Percentiles rank a stretch among this genome's conserved stretches.
These are phyloP conservation scores for Apaloderma vittatum DNA, from an alignment of 2,113 vertebrate genomes.

Conservation along the genomic window DNA sequence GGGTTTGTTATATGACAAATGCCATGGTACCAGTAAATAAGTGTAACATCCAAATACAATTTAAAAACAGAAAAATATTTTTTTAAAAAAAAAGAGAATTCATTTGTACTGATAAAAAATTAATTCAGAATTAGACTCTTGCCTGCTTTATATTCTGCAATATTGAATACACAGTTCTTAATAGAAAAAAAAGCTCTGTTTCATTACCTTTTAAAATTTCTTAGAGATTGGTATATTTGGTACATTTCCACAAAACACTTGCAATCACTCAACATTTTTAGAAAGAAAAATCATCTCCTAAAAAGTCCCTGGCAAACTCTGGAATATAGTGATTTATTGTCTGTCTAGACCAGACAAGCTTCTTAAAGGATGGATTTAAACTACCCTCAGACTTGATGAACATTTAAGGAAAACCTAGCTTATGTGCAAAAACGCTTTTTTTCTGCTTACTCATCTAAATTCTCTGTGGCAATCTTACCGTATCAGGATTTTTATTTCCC, in stretches of 20 bases:
- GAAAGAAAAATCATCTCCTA: neutral
- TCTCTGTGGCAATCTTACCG: neutral
- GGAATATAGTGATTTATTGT: neutral
- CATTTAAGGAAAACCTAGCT: neutral
- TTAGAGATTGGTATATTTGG: neutral
- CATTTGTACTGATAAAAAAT: neutral
- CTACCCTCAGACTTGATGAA: neutral
- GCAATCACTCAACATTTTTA: neutral
- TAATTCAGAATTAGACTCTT: neutral
- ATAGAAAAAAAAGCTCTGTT: neutral
- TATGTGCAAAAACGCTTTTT: neutral
- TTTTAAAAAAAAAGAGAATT: neutral
- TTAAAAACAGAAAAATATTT: neutral
- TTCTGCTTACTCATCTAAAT: neutral
- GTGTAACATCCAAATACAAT: neutral
- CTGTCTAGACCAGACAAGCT: neutral
- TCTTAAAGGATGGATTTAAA: neutral
- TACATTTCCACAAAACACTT: neutral
- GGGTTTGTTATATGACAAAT: neutral
- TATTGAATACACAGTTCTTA: neutral
- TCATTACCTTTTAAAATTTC: neutral
- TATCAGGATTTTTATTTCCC: neutral
- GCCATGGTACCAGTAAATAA: neutral
- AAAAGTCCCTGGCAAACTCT: neutral
- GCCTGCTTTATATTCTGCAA: neutral